A percentile compares a stretch with the other conserved stretches of the same genome.
phyloP scores from a whole-genome alignment of 2,113 vertebrate species.

The Andinoacara biseriatus region DNA sequence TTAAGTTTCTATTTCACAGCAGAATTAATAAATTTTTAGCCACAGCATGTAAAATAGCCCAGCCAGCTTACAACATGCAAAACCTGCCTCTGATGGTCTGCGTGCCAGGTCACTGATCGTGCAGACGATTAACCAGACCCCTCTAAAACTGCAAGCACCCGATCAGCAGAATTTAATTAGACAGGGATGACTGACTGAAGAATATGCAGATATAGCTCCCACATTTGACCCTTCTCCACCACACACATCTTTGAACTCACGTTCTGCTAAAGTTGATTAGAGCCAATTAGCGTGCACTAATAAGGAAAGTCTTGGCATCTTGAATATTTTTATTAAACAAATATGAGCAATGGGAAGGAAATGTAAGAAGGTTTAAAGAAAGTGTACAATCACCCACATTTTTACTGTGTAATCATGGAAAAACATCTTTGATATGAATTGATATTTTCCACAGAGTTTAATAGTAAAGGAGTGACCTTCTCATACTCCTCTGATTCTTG shows the following conservation, averaged over 20 bases:
- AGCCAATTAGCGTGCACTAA: background rate
- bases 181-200: background rate
- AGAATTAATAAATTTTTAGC: background rate
- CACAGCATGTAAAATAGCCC: background rate
- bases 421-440: background rate
- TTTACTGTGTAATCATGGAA: background rate
- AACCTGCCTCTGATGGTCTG: background rate
- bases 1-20: background rate
- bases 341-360: background rate
- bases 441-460: background rate
- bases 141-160: background rate
- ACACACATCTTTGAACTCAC: background rate
- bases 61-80: background rate
- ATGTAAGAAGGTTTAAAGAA: background rate
- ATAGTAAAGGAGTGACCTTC: too few relatives aligned
- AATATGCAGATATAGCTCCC: background rate
- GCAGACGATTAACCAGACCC: conserved; percentile 1
- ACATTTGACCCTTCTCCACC: background rate
- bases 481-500: too few relatives aligned
- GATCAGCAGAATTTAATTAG: background rate
- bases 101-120: background rate
- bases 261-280: background rate
- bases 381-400: background rate
- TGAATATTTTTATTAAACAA: background rate
- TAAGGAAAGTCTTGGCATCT: background rate